These are phyloP conservation scores for Calycopis cecrops DNA, from an alignment of 1,140 invertebrate genomes.

Conservation along the genomic window DNA sequence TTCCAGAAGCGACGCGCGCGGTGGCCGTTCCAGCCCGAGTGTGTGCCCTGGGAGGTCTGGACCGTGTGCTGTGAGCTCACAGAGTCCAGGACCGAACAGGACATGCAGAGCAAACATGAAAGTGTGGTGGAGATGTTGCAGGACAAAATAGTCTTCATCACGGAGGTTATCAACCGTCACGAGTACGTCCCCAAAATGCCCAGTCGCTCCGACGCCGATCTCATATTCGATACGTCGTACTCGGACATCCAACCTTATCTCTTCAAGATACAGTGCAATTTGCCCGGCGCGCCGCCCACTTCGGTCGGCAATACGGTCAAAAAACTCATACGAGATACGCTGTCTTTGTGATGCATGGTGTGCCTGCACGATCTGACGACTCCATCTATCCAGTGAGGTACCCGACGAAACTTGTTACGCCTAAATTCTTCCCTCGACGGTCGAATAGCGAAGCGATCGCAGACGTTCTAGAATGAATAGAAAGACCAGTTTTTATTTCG, in stretches of 20 bases:
- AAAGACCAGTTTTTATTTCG: neutral
- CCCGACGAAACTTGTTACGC: too few species aligned
- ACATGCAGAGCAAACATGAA: constrained; percentile 90
- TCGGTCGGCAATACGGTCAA: constrained; percentile 92
- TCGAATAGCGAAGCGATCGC: neutral
- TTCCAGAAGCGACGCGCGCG: constrained; percentile 92
- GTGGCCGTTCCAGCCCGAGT: constrained; percentile 92
- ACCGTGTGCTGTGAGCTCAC: constrained; percentile 93
- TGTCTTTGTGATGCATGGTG: constrained; percentile 79
- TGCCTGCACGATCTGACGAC: constrained; percentile 14
- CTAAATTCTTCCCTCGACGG: too few species aligned
- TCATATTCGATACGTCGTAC: constrained; percentile 95
- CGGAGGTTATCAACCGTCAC: constrained; percentile 95
- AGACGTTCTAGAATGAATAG: neutral
- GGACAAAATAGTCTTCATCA: constrained; percentile 95
- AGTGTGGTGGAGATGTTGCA: constrained; percentile 93
- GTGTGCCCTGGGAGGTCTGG: constrained; percentile 98
- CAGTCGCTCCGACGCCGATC: constrained; percentile 91
- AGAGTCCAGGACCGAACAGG: constrained; percentile 89
- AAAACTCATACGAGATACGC: constrained; percentile 92
- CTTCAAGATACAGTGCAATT: constrained; percentile 89
- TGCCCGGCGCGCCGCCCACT: constrained; percentile 81
- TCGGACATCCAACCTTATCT: constrained; percentile 96
- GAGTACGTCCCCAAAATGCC: constrained; percentile 98
- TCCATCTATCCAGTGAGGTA: constrained; percentile 7